Conservation (phyloP, 92 coral and sea anemone species). For the Ricordea florida region DNA sequence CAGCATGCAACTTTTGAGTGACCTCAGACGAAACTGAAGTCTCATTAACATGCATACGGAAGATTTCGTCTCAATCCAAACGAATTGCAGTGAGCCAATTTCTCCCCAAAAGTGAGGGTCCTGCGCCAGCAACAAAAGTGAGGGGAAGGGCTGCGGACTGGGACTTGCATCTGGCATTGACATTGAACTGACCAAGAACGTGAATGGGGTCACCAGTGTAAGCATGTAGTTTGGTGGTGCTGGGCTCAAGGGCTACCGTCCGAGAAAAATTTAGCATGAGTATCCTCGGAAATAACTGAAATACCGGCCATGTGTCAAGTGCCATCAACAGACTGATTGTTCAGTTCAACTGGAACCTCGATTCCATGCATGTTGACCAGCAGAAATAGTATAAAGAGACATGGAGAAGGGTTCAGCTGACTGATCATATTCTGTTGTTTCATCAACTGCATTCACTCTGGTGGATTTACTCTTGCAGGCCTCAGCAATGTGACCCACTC, state of each 20-base stretch:
- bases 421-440: not conserved
- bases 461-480: slow-evolving; percentile 22
- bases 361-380: slow-evolving; percentile 39
- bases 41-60: not conserved
- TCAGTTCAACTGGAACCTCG: slow-evolving; percentile 38
- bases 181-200: slow-evolving; percentile 44
- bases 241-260: slow-evolving; percentile 38
- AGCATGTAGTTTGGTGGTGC: slow-evolving; percentile 43
- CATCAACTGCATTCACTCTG: not conserved
- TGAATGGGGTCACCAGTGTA: slow-evolving; percentile 42
- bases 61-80: slow-evolving; percentile 46
- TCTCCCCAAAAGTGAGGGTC: slow-evolving; percentile 60
- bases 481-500: slow-evolving; percentile 25
- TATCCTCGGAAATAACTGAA: slow-evolving; percentile 32
- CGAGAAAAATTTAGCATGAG: slow-evolving; percentile 33
- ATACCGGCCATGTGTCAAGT: slow-evolving; percentile 59
- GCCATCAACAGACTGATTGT: slow-evolving; percentile 39
- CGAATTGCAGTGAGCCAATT: slow-evolving; percentile 17
- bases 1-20: slow-evolving; percentile 24
- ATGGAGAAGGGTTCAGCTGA: slow-evolving; percentile 7
- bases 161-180: slow-evolving; percentile 25
- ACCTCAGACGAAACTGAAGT: not conserved
- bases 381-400: slow-evolving; percentile 12
- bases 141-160: slow-evolving; percentile 54
- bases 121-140: slow-evolving; percentile 50